A percentile compares a stretch with the other conserved stretches of the same genome.
Evolutionary conservation across 1,140 invertebrate species (phyloP).

Genomic region (Neelides sp.): DNA sequence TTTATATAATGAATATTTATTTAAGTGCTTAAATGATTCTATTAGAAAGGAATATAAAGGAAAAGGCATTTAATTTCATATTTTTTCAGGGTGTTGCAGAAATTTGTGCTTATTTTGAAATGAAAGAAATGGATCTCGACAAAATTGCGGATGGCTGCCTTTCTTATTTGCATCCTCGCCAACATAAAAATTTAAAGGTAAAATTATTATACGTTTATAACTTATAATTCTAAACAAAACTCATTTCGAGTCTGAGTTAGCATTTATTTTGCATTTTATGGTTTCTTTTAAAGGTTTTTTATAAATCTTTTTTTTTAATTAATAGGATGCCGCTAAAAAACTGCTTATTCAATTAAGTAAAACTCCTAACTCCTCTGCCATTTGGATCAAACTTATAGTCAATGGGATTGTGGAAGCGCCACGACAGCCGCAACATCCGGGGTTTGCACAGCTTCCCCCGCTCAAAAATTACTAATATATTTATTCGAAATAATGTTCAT

Average conservation of each 20-base stretch:
- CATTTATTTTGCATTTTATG: neutral
- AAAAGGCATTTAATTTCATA: neutral
- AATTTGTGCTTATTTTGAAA: constrained; percentile 16
- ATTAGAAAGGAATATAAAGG: no score
- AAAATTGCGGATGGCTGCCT: constrained; percentile 17
- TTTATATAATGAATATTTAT: neutral
- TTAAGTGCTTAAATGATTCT: neutral
- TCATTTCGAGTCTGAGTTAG: neutral
- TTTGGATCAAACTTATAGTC: constrained; percentile 22
- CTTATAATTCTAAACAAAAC: neutral
- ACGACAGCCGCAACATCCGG: neutral
- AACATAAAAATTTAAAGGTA: constrained; percentile 28
- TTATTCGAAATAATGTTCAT: no score
- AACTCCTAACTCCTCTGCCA: neutral
- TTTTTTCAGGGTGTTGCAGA: constrained; percentile 22
- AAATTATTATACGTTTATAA: constrained; percentile 1
- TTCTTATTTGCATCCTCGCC: constrained; percentile 18
- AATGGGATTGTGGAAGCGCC: neutral
- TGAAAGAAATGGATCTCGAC: constrained; percentile 21
- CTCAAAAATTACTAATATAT: no score
- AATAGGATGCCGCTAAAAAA: constrained; percentile 14
- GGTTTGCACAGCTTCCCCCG: neutral
- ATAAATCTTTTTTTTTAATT: neutral
- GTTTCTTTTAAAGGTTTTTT: neutral
- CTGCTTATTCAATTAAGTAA: constrained; percentile 1